Evolutionary conservation across 2,113 vertebrate species (phyloP).

Genomic region (Herpailurus yagouaroundi): DNA sequence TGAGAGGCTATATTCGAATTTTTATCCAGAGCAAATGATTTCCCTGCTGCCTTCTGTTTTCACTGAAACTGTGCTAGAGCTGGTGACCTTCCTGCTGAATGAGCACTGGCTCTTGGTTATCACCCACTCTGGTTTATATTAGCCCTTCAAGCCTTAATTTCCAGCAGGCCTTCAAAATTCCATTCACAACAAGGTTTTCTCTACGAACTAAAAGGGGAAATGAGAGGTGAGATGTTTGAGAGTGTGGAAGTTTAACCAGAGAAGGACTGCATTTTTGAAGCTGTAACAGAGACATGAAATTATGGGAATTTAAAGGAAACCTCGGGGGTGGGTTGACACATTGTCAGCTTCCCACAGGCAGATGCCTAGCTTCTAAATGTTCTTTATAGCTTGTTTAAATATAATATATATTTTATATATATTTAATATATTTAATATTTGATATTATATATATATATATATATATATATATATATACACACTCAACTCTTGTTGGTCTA

Average conservation of each 20-base stretch:
- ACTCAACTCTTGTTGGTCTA: background rate
- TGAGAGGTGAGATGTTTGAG: background rate
- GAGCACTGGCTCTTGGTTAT: background rate
- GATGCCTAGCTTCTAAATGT: background rate
- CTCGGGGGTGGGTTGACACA: accelerated
- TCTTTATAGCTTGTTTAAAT: background rate
- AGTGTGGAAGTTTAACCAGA: background rate
- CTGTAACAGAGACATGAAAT: background rate
- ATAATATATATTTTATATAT: background rate
- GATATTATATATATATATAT: too few relatives aligned
- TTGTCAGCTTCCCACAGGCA: background rate
- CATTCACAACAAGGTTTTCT: background rate
- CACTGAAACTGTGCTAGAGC: background rate
- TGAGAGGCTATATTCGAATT: background rate
- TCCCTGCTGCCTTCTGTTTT: background rate
- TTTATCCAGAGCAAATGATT: background rate
- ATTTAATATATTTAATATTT: too few relatives aligned
- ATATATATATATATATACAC: background rate
- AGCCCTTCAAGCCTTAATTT: background rate
- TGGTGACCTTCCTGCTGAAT: background rate
- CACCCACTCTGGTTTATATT: background rate
- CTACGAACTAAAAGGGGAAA: background rate
- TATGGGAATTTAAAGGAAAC: background rate
- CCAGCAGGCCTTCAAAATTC: background rate
- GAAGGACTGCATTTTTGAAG: background rate